These are phyloP conservation scores for Acipenser oxyrinchus DNA, from an alignment of 2,797 vertebrate genomes.

Conservation along the genomic window DNA sequence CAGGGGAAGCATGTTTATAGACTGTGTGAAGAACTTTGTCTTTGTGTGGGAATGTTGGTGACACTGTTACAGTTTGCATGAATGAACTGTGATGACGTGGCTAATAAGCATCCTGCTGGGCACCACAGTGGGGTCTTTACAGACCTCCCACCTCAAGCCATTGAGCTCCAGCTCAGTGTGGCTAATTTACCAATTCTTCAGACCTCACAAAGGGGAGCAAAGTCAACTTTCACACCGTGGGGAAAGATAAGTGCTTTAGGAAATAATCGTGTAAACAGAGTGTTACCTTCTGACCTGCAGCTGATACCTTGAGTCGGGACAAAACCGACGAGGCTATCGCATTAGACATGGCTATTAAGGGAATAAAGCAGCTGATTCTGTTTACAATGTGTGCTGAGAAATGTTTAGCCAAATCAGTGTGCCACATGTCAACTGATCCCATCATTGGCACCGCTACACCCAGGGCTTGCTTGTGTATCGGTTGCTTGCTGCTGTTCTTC, in stretches of 20 bases:
- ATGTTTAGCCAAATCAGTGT: slow-evolving; percentile 54
- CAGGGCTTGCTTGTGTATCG: background rate
- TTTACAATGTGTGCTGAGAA: slow-evolving; percentile 51
- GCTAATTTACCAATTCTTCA: slow-evolving; percentile 82
- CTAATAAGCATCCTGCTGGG: slow-evolving; percentile 68
- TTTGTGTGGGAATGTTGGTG: slow-evolving; percentile 81
- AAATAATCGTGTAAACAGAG: slow-evolving; percentile 88
- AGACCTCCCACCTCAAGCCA: slow-evolving; percentile 78
- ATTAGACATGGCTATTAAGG: slow-evolving; percentile 88
- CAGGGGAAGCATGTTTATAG: slow-evolving; percentile 80
- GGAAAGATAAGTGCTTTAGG: slow-evolving; percentile 82
- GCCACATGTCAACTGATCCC: slow-evolving; percentile 47
- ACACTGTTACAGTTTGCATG: slow-evolving; percentile 79
- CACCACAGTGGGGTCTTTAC: slow-evolving; percentile 34
- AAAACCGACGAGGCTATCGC: slow-evolving; percentile 70
- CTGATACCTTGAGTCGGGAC: slow-evolving; percentile 77
- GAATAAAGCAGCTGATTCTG: slow-evolving; percentile 70
- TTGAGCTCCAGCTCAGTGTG: slow-evolving; percentile 80
- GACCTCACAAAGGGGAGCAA: slow-evolving; percentile 62
- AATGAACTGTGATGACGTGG: slow-evolving; percentile 79
- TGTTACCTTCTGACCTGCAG: slow-evolving; percentile 90
- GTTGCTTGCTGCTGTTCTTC: background rate
- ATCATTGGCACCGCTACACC: background rate
- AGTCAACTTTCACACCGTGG: slow-evolving; percentile 78
- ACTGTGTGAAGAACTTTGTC: slow-evolving; percentile 84